These are phyloP conservation scores for Anarhynchus alexandrinus DNA, from an alignment of 2,113 vertebrate genomes.

Conservation along the genomic window DNA sequence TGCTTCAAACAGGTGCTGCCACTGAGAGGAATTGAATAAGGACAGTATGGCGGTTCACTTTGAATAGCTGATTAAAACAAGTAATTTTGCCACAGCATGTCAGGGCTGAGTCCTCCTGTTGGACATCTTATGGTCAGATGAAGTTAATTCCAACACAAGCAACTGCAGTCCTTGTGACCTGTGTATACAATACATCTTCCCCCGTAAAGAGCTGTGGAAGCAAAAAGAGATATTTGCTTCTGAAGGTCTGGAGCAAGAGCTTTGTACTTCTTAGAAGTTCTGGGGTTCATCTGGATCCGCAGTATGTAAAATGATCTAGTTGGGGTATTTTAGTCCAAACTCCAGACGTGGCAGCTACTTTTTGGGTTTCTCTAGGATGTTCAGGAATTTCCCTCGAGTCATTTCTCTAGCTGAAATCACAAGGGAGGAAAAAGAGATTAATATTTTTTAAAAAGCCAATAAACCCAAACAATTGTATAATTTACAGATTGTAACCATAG, in stretches of 20 bases:
- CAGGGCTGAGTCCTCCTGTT: background rate
- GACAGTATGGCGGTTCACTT: background rate
- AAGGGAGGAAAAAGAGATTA: conserved; percentile 35
- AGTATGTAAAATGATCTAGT: background rate
- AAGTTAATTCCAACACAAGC: background rate
- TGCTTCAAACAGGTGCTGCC: background rate
- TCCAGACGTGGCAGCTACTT: conserved; percentile 75
- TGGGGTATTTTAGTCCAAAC: background rate
- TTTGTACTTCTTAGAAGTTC: conserved; percentile 30
- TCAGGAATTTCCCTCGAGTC: conserved; percentile 98
- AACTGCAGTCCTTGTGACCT: background rate
- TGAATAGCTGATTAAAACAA: background rate
- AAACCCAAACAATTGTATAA: background rate
- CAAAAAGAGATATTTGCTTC: conserved; percentile 4
- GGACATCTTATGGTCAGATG: background rate
- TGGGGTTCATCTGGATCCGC: background rate
- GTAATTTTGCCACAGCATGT: background rate
- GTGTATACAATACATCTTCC: background rate
- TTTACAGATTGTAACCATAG: background rate
- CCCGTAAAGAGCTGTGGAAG: background rate
- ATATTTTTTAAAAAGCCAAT: background rate
- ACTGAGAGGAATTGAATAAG: background rate
- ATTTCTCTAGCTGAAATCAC: conserved; percentile 93
- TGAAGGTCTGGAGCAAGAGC: background rate
- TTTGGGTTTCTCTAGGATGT: conserved; percentile 96